A percentile compares a stretch with the other conserved stretches of the same genome.
Conservation (phyloP, 2,113 vertebrate genomes). For the Corythoichthys haematopterus region DNA sequence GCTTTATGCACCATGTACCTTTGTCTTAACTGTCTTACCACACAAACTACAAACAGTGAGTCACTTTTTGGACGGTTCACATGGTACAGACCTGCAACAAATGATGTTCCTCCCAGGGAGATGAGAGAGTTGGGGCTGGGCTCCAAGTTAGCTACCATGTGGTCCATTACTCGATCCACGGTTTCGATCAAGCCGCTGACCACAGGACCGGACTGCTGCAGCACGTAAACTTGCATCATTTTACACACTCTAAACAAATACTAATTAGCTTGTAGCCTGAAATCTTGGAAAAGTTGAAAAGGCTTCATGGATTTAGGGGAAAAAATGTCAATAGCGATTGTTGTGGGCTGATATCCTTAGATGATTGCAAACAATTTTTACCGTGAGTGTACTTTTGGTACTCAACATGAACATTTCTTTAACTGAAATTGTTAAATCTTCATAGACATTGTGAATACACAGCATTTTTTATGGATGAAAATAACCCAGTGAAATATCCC, state of each 20-base stretch:
- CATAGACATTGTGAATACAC: not conserved
- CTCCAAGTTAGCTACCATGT: slow-evolving; percentile 73
- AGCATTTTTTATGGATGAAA: not conserved
- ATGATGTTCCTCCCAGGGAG: slow-evolving; percentile 77
- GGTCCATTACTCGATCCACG: slow-evolving; percentile 82
- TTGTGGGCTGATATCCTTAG: not conserved
- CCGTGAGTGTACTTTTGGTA: not conserved
- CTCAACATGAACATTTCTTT: not conserved
- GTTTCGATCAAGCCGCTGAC: slow-evolving; percentile 77
- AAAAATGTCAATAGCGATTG: not conserved
- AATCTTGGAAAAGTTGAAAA: not conserved
- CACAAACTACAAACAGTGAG: slow-evolving; percentile 42
- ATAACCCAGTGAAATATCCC: not conserved
- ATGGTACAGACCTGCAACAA: slow-evolving; percentile 80
- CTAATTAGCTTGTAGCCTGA: not conserved
- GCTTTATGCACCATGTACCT: slow-evolving; percentile 11
- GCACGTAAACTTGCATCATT: not conserved
- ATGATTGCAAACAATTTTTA: not conserved
- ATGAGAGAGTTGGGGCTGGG: slow-evolving; percentile 36
- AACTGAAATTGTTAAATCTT: not conserved
- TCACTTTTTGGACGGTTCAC: slow-evolving; percentile 27
- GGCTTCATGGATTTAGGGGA: not conserved
- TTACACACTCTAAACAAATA: not conserved
- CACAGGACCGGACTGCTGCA: slow-evolving; percentile 51
- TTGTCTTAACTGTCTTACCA: slow-evolving; percentile 9